Percentiles rank a stretch among this genome's conserved stretches.
These are phyloP conservation scores for Cephus cinctus DNA, from an alignment of 1,140 invertebrate genomes.

Conservation along the genomic window DNA sequence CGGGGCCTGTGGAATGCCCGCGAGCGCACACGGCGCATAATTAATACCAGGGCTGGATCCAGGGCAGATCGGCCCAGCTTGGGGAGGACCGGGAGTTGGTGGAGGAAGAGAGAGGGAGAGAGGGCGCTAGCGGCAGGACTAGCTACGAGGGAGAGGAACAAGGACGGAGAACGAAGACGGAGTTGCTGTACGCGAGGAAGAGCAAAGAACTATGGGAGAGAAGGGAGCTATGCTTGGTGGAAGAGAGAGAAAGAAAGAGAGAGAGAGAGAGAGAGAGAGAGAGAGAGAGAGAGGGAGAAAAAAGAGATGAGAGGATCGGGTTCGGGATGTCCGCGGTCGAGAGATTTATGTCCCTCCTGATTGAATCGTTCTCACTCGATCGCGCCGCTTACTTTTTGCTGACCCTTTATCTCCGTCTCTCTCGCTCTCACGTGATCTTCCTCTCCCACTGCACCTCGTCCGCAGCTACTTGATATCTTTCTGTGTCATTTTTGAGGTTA, in stretches of 20 bases:
- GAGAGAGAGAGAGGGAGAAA: slow-evolving; percentile 9
- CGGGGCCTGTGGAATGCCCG: slow-evolving; percentile 48
- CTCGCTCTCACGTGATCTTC: slow-evolving; percentile 6
- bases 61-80: no score
- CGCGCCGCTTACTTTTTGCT: slow-evolving; percentile 50
- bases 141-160: background rate
- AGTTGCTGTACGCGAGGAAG: background rate
- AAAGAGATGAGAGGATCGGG: slow-evolving; percentile 29
- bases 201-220: slow-evolving; percentile 6
- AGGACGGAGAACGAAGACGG: slow-evolving; percentile 8
- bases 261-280: slow-evolving; percentile 21
- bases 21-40: slow-evolving; percentile 53
- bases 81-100: no score
- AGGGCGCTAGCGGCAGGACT: slow-evolving; percentile 5
- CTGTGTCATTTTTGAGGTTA: no score
- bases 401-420: slow-evolving; percentile 4
- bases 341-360: slow-evolving; percentile 58
- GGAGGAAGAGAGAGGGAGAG: slow-evolving; percentile 16
- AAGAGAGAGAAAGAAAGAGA: slow-evolving; percentile 27
- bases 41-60: slow-evolving; percentile 43
- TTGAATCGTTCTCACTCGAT: slow-evolving; percentile 59
- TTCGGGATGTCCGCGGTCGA: slow-evolving; percentile 51
- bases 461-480: no score
- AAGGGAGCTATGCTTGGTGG: slow-evolving; percentile 29
- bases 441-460: slow-evolving; percentile 22